Evolutionary conservation across 2,888 invertebrate species (phyloP), one percentile per base, ranked within the genome.

Genomic region (Syrphus vitripennis): DNA sequence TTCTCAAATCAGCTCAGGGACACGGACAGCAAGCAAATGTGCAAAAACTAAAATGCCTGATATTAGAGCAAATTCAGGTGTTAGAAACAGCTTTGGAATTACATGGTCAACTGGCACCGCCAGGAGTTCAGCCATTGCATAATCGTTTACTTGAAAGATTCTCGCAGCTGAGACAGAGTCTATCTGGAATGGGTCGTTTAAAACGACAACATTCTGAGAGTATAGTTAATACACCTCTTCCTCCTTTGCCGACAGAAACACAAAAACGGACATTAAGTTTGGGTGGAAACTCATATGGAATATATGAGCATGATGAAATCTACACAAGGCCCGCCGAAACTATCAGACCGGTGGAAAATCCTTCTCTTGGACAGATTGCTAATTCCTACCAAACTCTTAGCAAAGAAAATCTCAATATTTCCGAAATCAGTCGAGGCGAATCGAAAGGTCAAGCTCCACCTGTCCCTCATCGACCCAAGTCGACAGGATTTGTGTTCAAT

Each of bases 41-140:
- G 40, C 91, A 94, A 79, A 93, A 95, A 40, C 93, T 97, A 6
- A 95, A 95, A 88, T 93, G 93, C 45, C 92, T 95, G 34, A 96
- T 98, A 70, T 92, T 96, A 1, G 96, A 97, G 88, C 97, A 97
- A 89, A 94, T 96, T 79, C 95, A 95, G 80, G 95, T 95, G 0
- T 93, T 98, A 6, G 97, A 98, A 88, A 96, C 96, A 26, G 98
- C 97, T 0, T 91, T 99, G 14, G 94, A 95, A 71, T 91, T 98
- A 31, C 98, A 99, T 90, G 97, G 97, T 0, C 94, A 96, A 83
- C 93, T 98, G 77, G 98, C 97, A 0, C 97, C 98, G 0, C 93
- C 96, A 0, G 97, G 96, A n/a, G 97, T 98, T 0, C 97, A 97
- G 88, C 98, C 98, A 0, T 92, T 99, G 88, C 98, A 99, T 90